phyloP scores from a whole-genome alignment of 2,888 invertebrate species.

The Apodemia mormo region DNA sequence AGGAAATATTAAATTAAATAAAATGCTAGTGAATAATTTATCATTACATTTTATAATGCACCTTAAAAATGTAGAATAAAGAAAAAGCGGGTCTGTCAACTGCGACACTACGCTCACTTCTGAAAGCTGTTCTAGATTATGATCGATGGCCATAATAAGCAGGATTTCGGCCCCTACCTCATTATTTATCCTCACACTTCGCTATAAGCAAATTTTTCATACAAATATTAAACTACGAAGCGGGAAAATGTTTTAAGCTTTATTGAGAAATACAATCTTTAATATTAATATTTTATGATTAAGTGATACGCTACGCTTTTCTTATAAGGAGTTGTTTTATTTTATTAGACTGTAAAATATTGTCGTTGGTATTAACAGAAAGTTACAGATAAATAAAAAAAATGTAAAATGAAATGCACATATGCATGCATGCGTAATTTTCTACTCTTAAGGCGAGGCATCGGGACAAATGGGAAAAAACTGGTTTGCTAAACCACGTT shows the following conservation, averaged over 20 bases:
- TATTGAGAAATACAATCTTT: constrained; percentile 7
- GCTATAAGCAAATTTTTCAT: constrained; percentile 58
- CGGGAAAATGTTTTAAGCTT: constrained; percentile 9
- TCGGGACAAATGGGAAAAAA: too few relatives aligned
- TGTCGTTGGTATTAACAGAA: too few relatives aligned
- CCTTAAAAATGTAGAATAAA: background rate
- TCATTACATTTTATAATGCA: background rate
- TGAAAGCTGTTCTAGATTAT: constrained; percentile 44
- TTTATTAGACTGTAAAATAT: too few relatives aligned
- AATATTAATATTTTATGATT: constrained; percentile 9
- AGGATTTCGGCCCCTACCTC: constrained; percentile 52
- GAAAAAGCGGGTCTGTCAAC: constrained; percentile 18
- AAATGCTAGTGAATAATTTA: background rate
- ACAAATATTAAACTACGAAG: constrained; percentile 55
- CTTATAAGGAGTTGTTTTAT: background rate
- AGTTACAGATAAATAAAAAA: too few relatives aligned
- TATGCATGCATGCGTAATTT: too few relatives aligned
- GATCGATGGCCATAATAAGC: constrained; percentile 64
- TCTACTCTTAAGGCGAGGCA: too few relatives aligned
- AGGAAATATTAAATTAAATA: background rate
- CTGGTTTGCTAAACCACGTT: too few relatives aligned
- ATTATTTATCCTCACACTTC: constrained; percentile 70
- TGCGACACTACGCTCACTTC: constrained; percentile 28
- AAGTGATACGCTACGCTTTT: constrained; percentile 3
- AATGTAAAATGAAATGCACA: too few relatives aligned